These are phyloP conservation scores for Drosophila micromelanica DNA, from an alignment of 1,140 invertebrate species.

Conservation along the genomic window DNA sequence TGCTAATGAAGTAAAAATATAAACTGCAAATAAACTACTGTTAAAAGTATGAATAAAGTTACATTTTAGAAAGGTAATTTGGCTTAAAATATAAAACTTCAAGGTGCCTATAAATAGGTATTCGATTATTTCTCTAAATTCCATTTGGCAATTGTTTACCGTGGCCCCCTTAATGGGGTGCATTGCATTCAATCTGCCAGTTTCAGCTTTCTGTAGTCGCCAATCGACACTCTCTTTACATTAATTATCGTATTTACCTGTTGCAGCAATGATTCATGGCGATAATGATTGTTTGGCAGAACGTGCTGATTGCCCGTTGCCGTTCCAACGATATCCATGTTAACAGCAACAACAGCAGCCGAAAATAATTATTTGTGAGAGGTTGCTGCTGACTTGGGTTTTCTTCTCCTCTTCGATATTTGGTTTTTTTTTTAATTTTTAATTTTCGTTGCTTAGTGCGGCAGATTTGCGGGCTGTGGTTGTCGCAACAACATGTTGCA, in stretches of 20 bases:
- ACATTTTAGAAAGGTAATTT: no score
- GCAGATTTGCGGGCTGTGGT: neutral
- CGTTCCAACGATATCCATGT: constrained; percentile 78
- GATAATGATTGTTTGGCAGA: constrained; percentile 83
- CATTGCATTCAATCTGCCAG: constrained; percentile 8
- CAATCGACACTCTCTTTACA: constrained; percentile 30
- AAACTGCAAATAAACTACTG: no score
- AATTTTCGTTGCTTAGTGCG: constrained; percentile 14
- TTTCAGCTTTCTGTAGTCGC: constrained; percentile 1
- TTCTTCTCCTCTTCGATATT: neutral
- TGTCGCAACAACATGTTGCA: constrained; percentile 47
- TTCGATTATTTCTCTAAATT: neutral
- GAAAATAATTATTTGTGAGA: constrained; percentile 14
- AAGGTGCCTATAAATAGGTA: no score
- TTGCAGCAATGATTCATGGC: constrained; percentile 79
- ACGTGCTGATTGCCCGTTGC: constrained; percentile 76
- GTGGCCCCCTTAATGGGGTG: neutral
- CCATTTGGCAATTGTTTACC: neutral
- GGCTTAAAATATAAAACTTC: no score
- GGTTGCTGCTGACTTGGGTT: neutral
- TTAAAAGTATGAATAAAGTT: no score
- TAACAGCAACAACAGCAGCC: constrained; percentile 33
- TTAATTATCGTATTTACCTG: constrained; percentile 72
- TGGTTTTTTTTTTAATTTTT: neutral
- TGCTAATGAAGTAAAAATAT: no score